These are phyloP conservation scores for Myopa tessellatipennis DNA, from an alignment of 2,888 invertebrate genomes.

Conservation along the genomic window DNA sequence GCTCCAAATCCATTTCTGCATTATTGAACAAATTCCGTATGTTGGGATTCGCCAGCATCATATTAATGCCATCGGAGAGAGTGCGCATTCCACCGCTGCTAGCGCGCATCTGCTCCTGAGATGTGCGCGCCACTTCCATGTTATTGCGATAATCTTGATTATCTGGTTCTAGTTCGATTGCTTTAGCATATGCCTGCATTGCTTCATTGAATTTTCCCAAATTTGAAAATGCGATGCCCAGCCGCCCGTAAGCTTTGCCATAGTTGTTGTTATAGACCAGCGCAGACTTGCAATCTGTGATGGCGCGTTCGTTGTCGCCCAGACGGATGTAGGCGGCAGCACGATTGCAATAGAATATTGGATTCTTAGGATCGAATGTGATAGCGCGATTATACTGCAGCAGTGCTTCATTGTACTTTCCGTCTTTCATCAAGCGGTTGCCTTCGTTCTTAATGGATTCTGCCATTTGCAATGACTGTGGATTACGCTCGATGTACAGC, in stretches of 20 bases:
- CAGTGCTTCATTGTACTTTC: conserved; percentile 84
- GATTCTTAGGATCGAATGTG: conserved; percentile 85
- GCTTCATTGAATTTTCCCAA: conserved; percentile 87
- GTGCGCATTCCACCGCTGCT: conserved; percentile 52
- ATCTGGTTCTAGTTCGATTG: conserved; percentile 89
- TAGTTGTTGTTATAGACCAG: conserved; percentile 90
- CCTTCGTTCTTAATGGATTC: conserved; percentile 90
- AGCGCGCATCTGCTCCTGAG: conserved; percentile 48
- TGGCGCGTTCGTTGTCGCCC: conserved; percentile 83
- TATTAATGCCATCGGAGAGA: conserved; percentile 58
- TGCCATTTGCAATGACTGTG: conserved; percentile 75
- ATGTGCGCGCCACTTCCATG: conserved; percentile 79
- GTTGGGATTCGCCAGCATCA: conserved; percentile 61
- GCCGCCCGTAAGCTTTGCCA: conserved; percentile 93
- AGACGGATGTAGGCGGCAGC: conserved; percentile 95
- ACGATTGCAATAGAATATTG: conserved; percentile 96
- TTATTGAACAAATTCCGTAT: conserved; percentile 59
- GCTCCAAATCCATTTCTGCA: conserved; percentile 60
- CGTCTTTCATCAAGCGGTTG: conserved; percentile 87
- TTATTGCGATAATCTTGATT: conserved; percentile 92
- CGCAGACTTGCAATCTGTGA: conserved; percentile 91
- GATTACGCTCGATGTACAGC: conserved; percentile 67
- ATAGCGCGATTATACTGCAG: conserved; percentile 89
- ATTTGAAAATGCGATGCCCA: conserved; percentile 87
- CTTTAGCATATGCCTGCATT: conserved; percentile 85